phyloP scores from a whole-genome alignment of 1,140 invertebrate genomes.

The Zaprionus nigranus region DNA sequence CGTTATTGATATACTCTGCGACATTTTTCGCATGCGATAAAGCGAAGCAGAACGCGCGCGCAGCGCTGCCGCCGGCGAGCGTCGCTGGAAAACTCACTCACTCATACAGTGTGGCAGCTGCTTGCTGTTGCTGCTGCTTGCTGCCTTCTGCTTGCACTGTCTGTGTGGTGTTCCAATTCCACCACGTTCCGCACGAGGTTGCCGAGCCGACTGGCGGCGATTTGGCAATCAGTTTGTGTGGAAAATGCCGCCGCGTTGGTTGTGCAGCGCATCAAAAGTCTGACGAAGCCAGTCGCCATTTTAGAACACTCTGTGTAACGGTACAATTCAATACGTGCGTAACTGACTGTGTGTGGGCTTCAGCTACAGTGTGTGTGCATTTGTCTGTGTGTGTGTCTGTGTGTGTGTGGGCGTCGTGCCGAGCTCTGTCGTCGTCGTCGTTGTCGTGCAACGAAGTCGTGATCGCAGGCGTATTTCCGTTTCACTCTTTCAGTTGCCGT shows the following conservation, averaged over 20 bases:
- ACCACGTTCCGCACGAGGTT: slow-evolving; percentile 45
- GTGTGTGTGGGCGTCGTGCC: slow-evolving; percentile 27
- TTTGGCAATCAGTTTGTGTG: slow-evolving; percentile 66
- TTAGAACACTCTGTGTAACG: slow-evolving; percentile 52
- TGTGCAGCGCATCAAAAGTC: slow-evolving; percentile 59
- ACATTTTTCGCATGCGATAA: slow-evolving; percentile 63
- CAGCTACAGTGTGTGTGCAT: background rate
- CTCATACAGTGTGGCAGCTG: slow-evolving; percentile 26
- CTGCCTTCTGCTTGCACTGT: background rate
- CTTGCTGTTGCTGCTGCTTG: background rate
- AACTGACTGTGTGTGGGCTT: slow-evolving; percentile 1
- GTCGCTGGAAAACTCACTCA: slow-evolving; percentile 22
- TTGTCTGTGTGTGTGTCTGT: background rate
- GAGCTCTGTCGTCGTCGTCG: slow-evolving; percentile 17
- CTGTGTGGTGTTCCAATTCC: slow-evolving; percentile 37
- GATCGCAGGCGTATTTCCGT: slow-evolving; percentile 58
- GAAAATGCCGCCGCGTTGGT: slow-evolving; percentile 75
- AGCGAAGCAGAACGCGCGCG: background rate
- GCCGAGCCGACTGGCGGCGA: slow-evolving; percentile 24
- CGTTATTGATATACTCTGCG: slow-evolving; percentile 37
- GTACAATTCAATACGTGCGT: slow-evolving; percentile 44
- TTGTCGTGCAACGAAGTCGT: slow-evolving; percentile 38
- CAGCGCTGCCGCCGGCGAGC: slow-evolving; percentile 28
- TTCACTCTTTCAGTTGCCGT: slow-evolving; percentile 50
- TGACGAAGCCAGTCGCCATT: slow-evolving; percentile 39